Conservation (phyloP, 2,113 vertebrate genomes). For the Copsychus sechellarum region DNA sequence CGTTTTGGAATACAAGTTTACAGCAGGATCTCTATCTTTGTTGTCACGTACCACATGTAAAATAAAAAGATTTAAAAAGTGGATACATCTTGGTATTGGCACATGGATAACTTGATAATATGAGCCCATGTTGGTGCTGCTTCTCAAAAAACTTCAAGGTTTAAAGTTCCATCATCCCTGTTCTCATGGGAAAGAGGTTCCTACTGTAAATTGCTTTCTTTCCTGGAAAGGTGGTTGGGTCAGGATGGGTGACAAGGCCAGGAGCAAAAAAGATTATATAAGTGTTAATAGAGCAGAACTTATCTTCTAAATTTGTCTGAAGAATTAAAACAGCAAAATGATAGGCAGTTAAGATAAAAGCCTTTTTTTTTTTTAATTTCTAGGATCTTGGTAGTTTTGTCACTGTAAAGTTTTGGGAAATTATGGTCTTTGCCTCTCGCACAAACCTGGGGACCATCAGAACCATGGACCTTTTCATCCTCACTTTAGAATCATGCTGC, state of each 20-base stretch:
- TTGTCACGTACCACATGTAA: accelerated
- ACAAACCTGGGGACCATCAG: neutral
- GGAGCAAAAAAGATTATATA: neutral
- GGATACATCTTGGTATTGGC: neutral
- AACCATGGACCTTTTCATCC: neutral
- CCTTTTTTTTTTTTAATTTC: neutral
- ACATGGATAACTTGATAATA: neutral
- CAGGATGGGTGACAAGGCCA: neutral
- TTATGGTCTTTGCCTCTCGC: neutral
- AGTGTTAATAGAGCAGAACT: neutral
- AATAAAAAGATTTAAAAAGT: neutral
- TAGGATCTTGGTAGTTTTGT: neutral
- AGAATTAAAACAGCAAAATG: neutral
- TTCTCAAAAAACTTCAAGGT: neutral
- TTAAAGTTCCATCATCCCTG: neutral
- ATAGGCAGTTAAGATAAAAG: neutral
- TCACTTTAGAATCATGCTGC: neutral
- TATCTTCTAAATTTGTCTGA: neutral
- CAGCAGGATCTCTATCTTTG: neutral
- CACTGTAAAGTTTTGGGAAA: neutral
- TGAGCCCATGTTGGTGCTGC: neutral
- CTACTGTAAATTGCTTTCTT: neutral
- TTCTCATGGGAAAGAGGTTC: neutral
- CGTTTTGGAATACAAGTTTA: neutral
- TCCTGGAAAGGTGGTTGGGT: neutral